Evolutionary conservation across 2,888 invertebrate genomes (phyloP), one percentile per base, ranked within the genome.

Genomic region (Ormyrus pomaceus): DNA sequence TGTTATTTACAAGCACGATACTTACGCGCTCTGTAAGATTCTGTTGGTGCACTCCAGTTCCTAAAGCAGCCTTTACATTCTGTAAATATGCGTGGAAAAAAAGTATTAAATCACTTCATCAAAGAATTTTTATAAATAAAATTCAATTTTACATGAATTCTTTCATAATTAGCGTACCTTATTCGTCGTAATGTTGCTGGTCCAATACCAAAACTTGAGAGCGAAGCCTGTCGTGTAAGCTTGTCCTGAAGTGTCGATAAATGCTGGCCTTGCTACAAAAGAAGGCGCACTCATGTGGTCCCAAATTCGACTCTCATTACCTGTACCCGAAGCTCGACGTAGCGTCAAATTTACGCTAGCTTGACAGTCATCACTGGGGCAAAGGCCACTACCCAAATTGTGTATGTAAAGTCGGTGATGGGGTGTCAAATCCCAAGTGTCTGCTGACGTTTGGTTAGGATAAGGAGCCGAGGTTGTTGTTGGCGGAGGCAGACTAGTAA

Each of bases 131-230:
- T 34, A 4, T 34, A 34, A 34, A 34, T 34, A 34, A 34, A 2
- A 2, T 34, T 34, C 1, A 34, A 34, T 34, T 34, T 34, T 34
- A 34, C 2, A 34, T 34, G 34, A 34, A 34, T 34, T 34, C 34
- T 34, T 34, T 34, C 2, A 2, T 34, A 34, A 34, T 34, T 34
- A 34, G 34, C 34, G 3, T 34, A 34, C 34, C 34, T 34, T 34
- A 34, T 34, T 34, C 34, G 34, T 34, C 34, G 34, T 34, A 34
- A 34, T 34, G 5, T 64, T 61, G 9, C 53, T 92, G 82, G 93
- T 93, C 95, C 95, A 96, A 87, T 95, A 94, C 96, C 96, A 96
- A 90, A 96, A 94, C 92, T 96, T 96, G 84, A 96, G 91, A 19
- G 95, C 95, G 90, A 96, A 96, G 0, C 96, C 96, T 71, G 94